These are phyloP conservation scores for Archocentrus centrarchus DNA, from an alignment of 2,113 vertebrate species.

Conservation along the genomic window DNA sequence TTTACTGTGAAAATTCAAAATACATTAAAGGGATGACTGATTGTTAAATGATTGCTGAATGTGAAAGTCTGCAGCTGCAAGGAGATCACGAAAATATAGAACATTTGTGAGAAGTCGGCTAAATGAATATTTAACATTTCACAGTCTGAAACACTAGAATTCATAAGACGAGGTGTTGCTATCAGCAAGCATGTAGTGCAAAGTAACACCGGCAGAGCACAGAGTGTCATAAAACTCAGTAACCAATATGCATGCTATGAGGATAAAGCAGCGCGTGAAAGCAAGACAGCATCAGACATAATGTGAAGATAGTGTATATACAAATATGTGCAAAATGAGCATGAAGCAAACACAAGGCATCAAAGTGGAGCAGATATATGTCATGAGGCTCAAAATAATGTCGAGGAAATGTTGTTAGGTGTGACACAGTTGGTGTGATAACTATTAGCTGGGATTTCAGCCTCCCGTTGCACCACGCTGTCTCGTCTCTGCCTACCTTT, in stretches of 20 bases:
- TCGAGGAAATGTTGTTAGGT: background rate
- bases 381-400: background rate
- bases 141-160: constrained; percentile 1
- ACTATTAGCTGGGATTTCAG: constrained; percentile 22
- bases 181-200: background rate
- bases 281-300: background rate
- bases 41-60: background rate
- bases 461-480: constrained; percentile 34
- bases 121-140: constrained; percentile 22
- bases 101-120: background rate
- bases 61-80: constrained; percentile 2
- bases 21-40: background rate
- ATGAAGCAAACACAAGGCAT: background rate
- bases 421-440: constrained; percentile 15
- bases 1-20: background rate
- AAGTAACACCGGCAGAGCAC: background rate
- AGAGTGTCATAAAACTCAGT: constrained; percentile 6
- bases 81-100: background rate
- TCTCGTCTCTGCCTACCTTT: constrained; percentile 48
- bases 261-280: background rate
- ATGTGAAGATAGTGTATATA: background rate
- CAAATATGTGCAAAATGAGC: background rate
- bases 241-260: background rate
- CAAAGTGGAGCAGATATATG: background rate
- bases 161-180: constrained; percentile 14